Percentiles rank a stretch among this genome's conserved stretches.
These are phyloP conservation scores for Nothura maculosa DNA, from an alignment of 2,797 vertebrate species.

Conservation along the genomic window DNA sequence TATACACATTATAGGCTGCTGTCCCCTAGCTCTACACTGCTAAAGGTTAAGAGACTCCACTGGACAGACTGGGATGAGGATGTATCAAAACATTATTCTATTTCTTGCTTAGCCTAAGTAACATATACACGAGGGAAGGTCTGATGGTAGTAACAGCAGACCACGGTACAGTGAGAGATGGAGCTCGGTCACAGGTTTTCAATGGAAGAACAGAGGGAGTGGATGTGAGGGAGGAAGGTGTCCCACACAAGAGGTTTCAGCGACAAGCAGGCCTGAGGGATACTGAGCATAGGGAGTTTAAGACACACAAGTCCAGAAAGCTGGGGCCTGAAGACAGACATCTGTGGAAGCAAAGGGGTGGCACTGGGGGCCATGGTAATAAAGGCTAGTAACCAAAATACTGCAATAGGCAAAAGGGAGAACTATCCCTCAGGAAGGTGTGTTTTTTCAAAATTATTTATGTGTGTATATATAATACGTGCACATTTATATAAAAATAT, in stretches of 20 bases:
- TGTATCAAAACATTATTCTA: background rate
- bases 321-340: background rate
- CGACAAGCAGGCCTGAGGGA: background rate
- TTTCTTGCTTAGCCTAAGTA: background rate
- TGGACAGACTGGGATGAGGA: background rate
- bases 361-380: fast-evolving
- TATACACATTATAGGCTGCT: background rate
- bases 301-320: background rate
- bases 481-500: too few relatives aligned
- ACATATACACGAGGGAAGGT: background rate
- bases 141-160: background rate
- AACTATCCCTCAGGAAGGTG: background rate
- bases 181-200: background rate
- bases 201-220: background rate
- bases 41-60: background rate
- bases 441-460: background rate
- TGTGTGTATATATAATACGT: background rate
- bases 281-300: background rate
- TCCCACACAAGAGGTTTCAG: background rate
- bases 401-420: background rate
- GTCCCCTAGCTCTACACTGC: background rate
- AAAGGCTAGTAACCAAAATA: background rate
- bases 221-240: background rate
- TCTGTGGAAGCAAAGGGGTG: background rate
- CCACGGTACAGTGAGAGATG: too few relatives aligned